phyloP scores from a whole-genome alignment of 2,113 vertebrate genomes.

The Corynorhinus townsendii region DNA sequence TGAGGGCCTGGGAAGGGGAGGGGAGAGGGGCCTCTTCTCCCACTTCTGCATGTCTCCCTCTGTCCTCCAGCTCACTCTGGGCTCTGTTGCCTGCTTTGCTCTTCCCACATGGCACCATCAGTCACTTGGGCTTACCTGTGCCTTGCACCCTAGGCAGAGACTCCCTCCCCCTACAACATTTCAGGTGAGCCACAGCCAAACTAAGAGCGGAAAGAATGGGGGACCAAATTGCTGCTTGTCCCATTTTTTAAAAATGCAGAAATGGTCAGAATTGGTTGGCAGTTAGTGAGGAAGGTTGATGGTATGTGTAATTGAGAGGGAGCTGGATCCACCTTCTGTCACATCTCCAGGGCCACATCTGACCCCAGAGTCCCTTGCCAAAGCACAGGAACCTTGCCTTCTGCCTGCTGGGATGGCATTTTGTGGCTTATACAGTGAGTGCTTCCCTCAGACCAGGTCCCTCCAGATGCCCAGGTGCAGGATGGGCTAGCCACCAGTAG shows the following conservation, averaged over 20 bases:
- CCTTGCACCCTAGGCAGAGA: conserved; percentile 26
- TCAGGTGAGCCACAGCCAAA: neutral
- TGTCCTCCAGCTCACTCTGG: neutral
- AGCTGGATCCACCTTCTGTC: neutral
- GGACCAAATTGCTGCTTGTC: neutral
- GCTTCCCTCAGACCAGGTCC: neutral
- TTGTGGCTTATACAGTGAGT: neutral
- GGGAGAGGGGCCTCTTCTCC: neutral
- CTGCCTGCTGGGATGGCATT: neutral
- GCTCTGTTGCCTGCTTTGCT: conserved; percentile 49
- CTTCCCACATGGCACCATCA: neutral
- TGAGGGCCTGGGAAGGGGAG: neutral
- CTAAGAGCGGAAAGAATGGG: neutral
- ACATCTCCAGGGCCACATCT: neutral
- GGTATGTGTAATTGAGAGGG: neutral
- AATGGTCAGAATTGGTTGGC: neutral
- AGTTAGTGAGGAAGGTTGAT: neutral
- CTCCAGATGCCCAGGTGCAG: neutral
- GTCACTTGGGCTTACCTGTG: conserved; percentile 57
- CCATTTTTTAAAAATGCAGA: neutral
- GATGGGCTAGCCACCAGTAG: neutral
- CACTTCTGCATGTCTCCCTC: neutral
- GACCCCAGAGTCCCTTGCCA: neutral
- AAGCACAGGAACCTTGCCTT: neutral
- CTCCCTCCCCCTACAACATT: neutral